Percentiles rank a stretch among this genome's conserved stretches.
Evolutionary conservation across 2,888 invertebrate species (phyloP).

Genomic region (Meiosimyza decipiens): DNA sequence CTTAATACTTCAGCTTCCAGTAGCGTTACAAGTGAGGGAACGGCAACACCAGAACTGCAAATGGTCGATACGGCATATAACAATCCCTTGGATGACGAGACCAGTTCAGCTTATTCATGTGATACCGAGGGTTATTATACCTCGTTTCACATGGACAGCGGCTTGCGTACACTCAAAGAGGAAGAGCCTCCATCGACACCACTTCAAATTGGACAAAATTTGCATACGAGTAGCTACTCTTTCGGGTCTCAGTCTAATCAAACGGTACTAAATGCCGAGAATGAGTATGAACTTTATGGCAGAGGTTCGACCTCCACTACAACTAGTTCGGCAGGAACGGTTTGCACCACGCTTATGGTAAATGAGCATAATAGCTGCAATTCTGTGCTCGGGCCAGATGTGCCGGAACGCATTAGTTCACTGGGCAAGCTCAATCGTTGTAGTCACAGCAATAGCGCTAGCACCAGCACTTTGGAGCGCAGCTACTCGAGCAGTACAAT

Average conservation of each 20-base stretch:
- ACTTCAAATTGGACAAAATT: slow-evolving; percentile 74
- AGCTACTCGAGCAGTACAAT: slow-evolving; percentile 68
- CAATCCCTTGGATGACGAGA: slow-evolving; percentile 80
- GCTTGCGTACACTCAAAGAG: slow-evolving; percentile 86
- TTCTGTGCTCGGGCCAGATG: slow-evolving; percentile 74
- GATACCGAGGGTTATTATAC: slow-evolving; percentile 98
- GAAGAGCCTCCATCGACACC: slow-evolving; percentile 75
- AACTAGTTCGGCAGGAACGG: slow-evolving; percentile 90
- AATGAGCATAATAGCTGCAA: slow-evolving; percentile 72
- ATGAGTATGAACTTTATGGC: slow-evolving; percentile 91
- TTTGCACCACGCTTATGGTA: slow-evolving; percentile 84
- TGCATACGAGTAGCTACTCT: slow-evolving; percentile 73
- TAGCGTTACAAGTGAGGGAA: slow-evolving; percentile 87
- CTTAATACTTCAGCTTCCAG: slow-evolving; percentile 83
- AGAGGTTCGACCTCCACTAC: slow-evolving; percentile 91
- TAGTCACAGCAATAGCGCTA: slow-evolving; percentile 68
- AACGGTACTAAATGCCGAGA: slow-evolving; percentile 80
- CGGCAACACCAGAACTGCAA: slow-evolving; percentile 81
- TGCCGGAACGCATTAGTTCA: slow-evolving; percentile 86
- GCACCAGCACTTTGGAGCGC: slow-evolving; percentile 71
- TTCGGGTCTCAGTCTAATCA: slow-evolving; percentile 78
- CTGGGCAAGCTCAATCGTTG: slow-evolving; percentile 72
- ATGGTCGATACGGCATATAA: slow-evolving; percentile 72
- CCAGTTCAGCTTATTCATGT: slow-evolving; percentile 92
- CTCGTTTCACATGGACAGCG: slow-evolving; percentile 96